Percentiles rank a stretch among this genome's conserved stretches.
Conservation (phyloP, 2,888 invertebrate species). For the Hirtodrosophila confusa region DNA sequence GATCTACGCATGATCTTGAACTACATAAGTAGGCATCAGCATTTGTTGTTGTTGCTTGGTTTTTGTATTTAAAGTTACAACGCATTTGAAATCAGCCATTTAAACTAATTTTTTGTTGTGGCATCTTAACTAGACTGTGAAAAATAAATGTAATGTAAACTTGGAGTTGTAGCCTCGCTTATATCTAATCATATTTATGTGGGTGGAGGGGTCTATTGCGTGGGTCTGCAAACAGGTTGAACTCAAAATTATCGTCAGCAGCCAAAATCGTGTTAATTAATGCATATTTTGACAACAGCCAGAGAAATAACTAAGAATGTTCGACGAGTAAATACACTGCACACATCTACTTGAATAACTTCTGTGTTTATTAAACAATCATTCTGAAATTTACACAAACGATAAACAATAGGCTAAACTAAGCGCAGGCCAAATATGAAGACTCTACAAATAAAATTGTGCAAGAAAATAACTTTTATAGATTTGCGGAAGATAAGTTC, state of each 20-base stretch:
- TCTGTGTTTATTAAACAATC: too few species aligned
- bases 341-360: not conserved
- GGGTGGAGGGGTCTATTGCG: conserved; percentile 48
- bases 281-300: conserved; percentile 46
- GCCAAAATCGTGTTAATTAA: conserved; percentile 67
- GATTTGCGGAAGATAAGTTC: too few species aligned
- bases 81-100: conserved; percentile 36
- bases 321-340: conserved; percentile 2
- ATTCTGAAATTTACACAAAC: too few species aligned
- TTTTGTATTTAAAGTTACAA: conserved; percentile 11
- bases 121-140: conserved; percentile 74
- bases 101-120: conserved; percentile 33
- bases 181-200: conserved; percentile 5
- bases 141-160: conserved; percentile 70
- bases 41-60: not conserved
- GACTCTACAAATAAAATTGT: too few species aligned
- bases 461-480: too few species aligned
- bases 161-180: conserved; percentile 56
- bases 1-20: conserved; percentile 69
- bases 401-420: too few species aligned
- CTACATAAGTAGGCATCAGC: conserved; percentile 44
- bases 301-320: not conserved
- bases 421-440: too few species aligned
- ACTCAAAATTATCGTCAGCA: conserved; percentile 15
- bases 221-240: conserved; percentile 67